A percentile compares a stretch with the other conserved stretches of the same genome.
Evolutionary conservation across 2,888 invertebrate genomes (phyloP).

Genomic region (Amphimallon solstitiale): DNA sequence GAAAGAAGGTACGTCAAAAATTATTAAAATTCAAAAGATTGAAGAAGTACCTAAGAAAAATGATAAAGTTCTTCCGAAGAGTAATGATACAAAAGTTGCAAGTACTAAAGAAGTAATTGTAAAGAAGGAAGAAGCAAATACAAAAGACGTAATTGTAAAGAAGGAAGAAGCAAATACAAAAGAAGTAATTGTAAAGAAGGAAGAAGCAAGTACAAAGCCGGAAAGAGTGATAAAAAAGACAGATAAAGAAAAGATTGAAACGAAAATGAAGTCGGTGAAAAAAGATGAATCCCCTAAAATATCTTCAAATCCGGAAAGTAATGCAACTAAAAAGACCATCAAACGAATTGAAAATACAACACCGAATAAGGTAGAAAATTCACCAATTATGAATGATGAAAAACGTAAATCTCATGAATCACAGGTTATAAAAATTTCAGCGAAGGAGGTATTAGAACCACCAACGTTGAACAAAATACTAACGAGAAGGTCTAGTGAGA

Average conservation of each 20-base stretch:
- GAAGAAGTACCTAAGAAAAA: slow-evolving; percentile 22
- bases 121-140: not conserved
- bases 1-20: slow-evolving; percentile 38
- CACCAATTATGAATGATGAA: not conserved
- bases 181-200: not conserved
- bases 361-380: not conserved
- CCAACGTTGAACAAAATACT: slow-evolving; percentile 2
- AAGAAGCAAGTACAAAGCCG: too few relatives aligned
- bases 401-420: slow-evolving; percentile 12
- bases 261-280: not conserved
- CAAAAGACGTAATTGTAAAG: not conserved
- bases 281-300: not conserved
- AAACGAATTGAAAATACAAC: too few relatives aligned
- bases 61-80: not conserved
- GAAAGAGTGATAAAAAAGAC: slow-evolving; percentile 8
- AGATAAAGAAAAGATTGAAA: not conserved
- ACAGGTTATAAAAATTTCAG: slow-evolving; percentile 22
- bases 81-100: slow-evolving; percentile 15
- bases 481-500: slow-evolving; percentile 13
- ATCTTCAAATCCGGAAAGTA: not conserved
- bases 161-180: not conserved
- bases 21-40: slow-evolving; percentile 11
- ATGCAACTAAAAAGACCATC: not conserved
- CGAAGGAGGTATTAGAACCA: slow-evolving; percentile 15
- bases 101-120: not conserved